Conservation (phyloP, 2,113 vertebrate genomes). For the Uropsilus gracilis region DNA sequence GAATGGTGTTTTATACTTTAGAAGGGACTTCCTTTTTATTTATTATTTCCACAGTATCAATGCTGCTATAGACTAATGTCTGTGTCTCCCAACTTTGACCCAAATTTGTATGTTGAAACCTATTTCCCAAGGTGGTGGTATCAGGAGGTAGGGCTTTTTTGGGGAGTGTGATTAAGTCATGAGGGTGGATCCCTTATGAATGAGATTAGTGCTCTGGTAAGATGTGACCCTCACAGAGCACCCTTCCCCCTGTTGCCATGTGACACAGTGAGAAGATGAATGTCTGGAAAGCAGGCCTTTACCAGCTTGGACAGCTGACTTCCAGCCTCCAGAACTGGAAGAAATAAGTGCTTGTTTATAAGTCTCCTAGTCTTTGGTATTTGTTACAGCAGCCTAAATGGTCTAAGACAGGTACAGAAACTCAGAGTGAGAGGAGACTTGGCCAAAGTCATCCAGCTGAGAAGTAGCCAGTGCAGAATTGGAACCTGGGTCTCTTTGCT, state of each 20-base stretch:
- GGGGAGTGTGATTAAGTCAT: background rate
- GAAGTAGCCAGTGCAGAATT: background rate
- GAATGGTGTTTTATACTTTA: background rate
- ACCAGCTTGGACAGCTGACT: background rate
- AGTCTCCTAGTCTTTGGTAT: background rate
- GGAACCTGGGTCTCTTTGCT: background rate
- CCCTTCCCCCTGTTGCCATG: background rate
- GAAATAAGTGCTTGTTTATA: background rate
- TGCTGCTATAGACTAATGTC: background rate
- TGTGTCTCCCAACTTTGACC: fast-evolving
- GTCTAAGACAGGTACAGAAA: background rate
- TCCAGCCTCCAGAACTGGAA: background rate
- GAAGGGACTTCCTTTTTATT: background rate
- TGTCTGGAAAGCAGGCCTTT: background rate
- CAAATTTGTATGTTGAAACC: background rate
- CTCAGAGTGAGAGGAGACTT: background rate
- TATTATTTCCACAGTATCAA: background rate
- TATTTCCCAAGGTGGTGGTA: background rate
- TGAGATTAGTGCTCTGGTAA: background rate
- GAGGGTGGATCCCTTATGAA: background rate
- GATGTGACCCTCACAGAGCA: background rate
- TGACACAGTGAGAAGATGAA: background rate
- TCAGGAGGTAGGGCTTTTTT: background rate
- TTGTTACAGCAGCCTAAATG: background rate
- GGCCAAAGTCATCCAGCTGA: background rate